Conservation (phyloP, 2,113 vertebrate species). For the Verasper variegatus region DNA sequence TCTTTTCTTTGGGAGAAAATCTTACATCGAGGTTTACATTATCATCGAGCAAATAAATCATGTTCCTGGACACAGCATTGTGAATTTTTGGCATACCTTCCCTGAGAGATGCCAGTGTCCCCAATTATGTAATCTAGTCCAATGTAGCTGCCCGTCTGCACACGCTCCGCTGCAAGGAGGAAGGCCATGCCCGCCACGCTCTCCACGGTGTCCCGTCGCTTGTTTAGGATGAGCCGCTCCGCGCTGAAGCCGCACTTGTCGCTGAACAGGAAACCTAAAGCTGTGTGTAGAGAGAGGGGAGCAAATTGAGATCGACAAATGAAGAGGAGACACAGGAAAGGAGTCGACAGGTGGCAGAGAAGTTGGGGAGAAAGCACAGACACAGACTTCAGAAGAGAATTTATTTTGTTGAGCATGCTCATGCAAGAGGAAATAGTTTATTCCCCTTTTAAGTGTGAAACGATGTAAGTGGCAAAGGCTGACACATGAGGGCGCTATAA, state of each 20-base stretch:
- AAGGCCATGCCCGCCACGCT: slow-evolving; percentile 89
- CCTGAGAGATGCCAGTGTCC: slow-evolving; percentile 90
- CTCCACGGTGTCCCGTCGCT: slow-evolving; percentile 89
- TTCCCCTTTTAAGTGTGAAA: neutral
- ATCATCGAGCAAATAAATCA: neutral
- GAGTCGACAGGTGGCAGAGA: neutral
- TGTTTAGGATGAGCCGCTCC: slow-evolving; percentile 88
- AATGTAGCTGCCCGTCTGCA: slow-evolving; percentile 91
- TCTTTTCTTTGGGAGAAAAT: neutral
- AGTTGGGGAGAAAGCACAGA: neutral
- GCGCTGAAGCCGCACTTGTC: slow-evolving; percentile 94
- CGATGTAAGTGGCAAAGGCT: neutral
- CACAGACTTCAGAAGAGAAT: neutral
- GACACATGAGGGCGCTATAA: slow-evolving; percentile 67
- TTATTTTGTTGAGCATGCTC: neutral
- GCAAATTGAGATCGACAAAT: neutral
- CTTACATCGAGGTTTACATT: neutral
- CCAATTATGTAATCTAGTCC: slow-evolving; percentile 94
- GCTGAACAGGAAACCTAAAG: slow-evolving; percentile 94
- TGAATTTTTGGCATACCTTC: slow-evolving; percentile 73
- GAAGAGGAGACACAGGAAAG: neutral
- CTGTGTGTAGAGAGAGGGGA: slow-evolving; percentile 69
- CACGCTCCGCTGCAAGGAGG: slow-evolving; percentile 89
- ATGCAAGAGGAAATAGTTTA: neutral
- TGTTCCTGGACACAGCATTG: neutral